phyloP scores from a whole-genome alignment of 2,888 invertebrate species.

The Chrysomela aeneicollis region DNA sequence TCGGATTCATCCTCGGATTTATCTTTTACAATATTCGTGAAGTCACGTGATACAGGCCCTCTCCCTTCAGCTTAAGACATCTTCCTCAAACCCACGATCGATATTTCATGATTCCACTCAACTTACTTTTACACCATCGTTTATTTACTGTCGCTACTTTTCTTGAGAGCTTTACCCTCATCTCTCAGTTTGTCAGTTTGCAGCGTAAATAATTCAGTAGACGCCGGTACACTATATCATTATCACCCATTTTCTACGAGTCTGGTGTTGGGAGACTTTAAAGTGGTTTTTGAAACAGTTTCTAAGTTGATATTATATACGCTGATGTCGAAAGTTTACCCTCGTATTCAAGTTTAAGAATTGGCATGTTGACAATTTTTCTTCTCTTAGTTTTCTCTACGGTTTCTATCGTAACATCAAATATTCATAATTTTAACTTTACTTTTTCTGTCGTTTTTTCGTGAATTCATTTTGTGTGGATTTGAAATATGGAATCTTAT shows the following conservation, averaged over 20 bases:
- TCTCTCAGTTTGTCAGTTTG: neutral
- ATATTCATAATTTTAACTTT: no score
- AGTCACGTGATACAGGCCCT: no score
- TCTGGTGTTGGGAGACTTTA: neutral
- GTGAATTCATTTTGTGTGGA: no score
- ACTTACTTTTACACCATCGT: neutral
- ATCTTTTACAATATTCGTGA: no score
- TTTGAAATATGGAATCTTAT: no score
- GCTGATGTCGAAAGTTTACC: neutral
- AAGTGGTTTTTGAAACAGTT: neutral
- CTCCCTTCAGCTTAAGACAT: no score
- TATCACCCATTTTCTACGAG: neutral
- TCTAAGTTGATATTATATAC: neutral
- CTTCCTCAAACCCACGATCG: no score
- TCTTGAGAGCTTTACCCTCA: neutral
- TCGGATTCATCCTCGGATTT: no score
- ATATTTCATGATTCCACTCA: neutral
- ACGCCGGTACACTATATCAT: neutral
- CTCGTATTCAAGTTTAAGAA: neutral
- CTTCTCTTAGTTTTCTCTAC: no score
- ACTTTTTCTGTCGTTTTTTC: no score
- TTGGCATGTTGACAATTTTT: no score
- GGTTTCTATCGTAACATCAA: no score
- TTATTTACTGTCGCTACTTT: neutral
- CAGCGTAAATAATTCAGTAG: neutral